These are phyloP conservation scores for Parauchenoglanis ngamensis DNA, from an alignment of 2,797 vertebrate genomes.

Conservation along the genomic window DNA sequence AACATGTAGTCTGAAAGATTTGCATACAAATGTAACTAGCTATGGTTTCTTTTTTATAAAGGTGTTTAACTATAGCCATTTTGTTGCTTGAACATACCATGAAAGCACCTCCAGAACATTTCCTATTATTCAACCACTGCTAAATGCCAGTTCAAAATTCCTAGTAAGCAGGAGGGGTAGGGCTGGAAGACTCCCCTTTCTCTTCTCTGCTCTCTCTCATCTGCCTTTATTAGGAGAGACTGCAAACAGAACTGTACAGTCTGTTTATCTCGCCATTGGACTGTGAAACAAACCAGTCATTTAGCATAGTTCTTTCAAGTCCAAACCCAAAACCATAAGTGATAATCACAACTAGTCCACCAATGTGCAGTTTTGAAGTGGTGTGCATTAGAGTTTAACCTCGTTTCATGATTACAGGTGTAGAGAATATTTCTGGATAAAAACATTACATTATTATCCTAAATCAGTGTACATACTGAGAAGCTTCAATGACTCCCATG, in stretches of 20 bases:
- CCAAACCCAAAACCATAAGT: slow-evolving; percentile 56
- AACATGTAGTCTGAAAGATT: not conserved
- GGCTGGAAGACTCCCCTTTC: slow-evolving; percentile 11
- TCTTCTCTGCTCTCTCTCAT: slow-evolving; percentile 18
- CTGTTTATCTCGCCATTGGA: slow-evolving; percentile 40
- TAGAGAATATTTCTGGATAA: not conserved
- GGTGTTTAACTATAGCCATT: not conserved
- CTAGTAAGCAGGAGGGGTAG: slow-evolving; percentile 3
- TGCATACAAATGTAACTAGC: not conserved
- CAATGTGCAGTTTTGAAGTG: not conserved
- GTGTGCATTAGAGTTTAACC: not conserved
- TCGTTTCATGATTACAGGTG: not conserved
- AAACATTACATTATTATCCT: not conserved
- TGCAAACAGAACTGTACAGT: slow-evolving; percentile 21
- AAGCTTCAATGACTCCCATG: not conserved
- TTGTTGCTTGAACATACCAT: not conserved
- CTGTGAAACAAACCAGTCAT: slow-evolving; percentile 36
- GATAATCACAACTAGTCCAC: not conserved
- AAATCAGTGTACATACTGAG: not conserved
- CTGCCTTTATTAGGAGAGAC: slow-evolving; percentile 57
- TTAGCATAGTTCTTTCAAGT: slow-evolving; percentile 40
- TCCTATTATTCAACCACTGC: not conserved
- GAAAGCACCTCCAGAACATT: not conserved
- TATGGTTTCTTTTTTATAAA: not conserved
- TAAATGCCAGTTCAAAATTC: slow-evolving; percentile 2